Evolutionary conservation across 35 echinoderm and acorn worm genomes (phyloP), one percentile per base, ranked within the genome.

Genomic region (Acanthaster planci): DNA sequence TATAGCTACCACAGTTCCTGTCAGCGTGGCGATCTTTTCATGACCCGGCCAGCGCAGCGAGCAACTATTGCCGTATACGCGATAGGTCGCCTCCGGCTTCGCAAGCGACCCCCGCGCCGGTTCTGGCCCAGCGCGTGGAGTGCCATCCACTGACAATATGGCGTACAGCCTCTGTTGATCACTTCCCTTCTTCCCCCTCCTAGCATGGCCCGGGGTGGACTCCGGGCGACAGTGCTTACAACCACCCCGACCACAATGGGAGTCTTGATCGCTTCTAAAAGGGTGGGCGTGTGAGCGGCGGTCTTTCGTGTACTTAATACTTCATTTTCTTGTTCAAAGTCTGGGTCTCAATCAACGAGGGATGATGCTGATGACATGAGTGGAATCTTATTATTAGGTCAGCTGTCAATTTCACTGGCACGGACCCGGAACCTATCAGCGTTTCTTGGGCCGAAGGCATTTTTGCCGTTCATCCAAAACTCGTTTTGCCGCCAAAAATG

Each of bases 111-210:
- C 64, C 23, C n/a, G n/a, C n/a, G n/a, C 42, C 42, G 42, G 64
- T 72, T 72, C 64, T 72, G 64, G 64, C 26, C 64, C 14, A 29
- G 19, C 14, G 23, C 64, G 23, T 72, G 64, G 23, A 72, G 64
- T 31, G 64, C 64, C 64, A 72, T 72, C 64, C 64, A 72, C 26
- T 72, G 26, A 72, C 64, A 72, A 34, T 72, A 72, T 72, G 15
- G 26, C 29, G 64, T 72, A 26, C 64, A 31, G 19, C 34, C 26
- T 72, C 23, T 26, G 64, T 26, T 72, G 64, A 72, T 72, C 64
- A 34, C 26, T 72, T 72, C 64, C 60, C 60, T 27, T 68, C 60
- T 9, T 72, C 30, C 64, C 60, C 60, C 32, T 68, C 60, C 60
- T 9, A 72, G 10, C 9, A 72, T 72, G 64, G 64, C 64, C 64